These are phyloP conservation scores for Clitarchus hookeri DNA, from an alignment of 2,888 invertebrate genomes.

Conservation along the genomic window DNA sequence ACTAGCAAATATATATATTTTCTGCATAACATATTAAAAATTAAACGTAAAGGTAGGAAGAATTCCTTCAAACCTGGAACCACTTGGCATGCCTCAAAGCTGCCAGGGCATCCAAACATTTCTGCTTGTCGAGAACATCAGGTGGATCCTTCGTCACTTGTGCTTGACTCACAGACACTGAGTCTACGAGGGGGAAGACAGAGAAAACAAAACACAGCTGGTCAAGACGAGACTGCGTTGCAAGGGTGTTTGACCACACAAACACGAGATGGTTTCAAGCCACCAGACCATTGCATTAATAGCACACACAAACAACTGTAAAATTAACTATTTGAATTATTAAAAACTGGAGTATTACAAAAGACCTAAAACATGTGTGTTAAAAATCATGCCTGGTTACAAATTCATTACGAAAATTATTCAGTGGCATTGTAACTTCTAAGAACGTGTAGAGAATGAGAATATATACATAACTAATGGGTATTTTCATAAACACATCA, in stretches of 20 bases:
- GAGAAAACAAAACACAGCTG: conserved; percentile 54
- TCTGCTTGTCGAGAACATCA: conserved; percentile 98
- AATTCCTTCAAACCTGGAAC: conserved; percentile 88
- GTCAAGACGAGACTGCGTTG: conserved; percentile 40
- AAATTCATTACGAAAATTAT: too few species aligned
- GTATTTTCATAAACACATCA: too few species aligned
- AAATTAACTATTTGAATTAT: not conserved
- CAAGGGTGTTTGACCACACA: conserved; percentile 79
- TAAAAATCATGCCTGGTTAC: too few species aligned
- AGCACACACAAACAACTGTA: not conserved
- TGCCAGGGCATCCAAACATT: conserved; percentile 99
- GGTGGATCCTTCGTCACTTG: conserved; percentile 64
- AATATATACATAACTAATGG: too few species aligned
- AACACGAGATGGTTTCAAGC: conserved; percentile 7
- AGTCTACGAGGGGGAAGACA: conserved; percentile 43
- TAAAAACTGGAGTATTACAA: not conserved
- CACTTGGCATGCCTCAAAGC: conserved; percentile 99
- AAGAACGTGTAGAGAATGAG: too few species aligned
- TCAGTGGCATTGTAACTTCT: too few species aligned
- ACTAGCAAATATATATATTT: conserved; percentile 3
- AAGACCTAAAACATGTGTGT: too few species aligned
- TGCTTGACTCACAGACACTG: conserved; percentile 47
- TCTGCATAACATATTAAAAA: not conserved
- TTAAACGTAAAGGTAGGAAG: conserved; percentile 39
- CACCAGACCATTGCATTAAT: not conserved